These are phyloP conservation scores for Resseliella maxima DNA, from an alignment of 2,888 invertebrate genomes.

Conservation along the genomic window DNA sequence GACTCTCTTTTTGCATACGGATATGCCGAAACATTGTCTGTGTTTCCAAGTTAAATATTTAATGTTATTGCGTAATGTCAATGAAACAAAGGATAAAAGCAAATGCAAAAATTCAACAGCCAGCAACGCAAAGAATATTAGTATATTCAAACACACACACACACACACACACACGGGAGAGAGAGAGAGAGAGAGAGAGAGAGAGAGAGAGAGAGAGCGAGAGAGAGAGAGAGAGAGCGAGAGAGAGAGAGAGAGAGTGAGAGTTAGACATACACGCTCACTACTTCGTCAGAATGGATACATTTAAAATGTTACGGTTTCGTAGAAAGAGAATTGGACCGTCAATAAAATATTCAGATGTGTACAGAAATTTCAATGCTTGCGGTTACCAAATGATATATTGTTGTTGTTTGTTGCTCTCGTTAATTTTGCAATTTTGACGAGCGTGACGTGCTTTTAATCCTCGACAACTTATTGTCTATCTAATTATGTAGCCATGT, in stretches of 20 bases:
- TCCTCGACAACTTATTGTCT: constrained; percentile 10
- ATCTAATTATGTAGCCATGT: constrained; percentile 31
- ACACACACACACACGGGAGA: constrained; percentile 4
- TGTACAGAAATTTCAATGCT: neutral
- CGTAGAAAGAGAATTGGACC: neutral
- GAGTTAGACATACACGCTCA: neutral
- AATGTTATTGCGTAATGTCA: constrained; percentile 42
- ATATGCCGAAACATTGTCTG: constrained; percentile 8
- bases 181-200: no score
- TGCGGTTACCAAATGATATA: constrained; percentile 39
- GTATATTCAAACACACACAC: neutral
- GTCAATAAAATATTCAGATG: constrained; percentile 43
- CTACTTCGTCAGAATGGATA: neutral
- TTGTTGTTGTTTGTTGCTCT: neutral
- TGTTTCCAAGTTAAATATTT: constrained; percentile 45
- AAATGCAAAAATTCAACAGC: constrained; percentile 4
- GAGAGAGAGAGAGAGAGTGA: no score
- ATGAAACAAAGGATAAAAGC: neutral
- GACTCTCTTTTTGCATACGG: neutral
- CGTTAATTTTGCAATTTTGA: constrained; percentile 19
- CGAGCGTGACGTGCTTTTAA: constrained; percentile 22
- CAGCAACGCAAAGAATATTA: neutral
- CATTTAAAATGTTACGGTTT: constrained; percentile 2
- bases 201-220: no score
- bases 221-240: no score